These are phyloP conservation scores for Lipophrys pholis DNA, from an alignment of 2,113 vertebrate species.

Conservation along the genomic window DNA sequence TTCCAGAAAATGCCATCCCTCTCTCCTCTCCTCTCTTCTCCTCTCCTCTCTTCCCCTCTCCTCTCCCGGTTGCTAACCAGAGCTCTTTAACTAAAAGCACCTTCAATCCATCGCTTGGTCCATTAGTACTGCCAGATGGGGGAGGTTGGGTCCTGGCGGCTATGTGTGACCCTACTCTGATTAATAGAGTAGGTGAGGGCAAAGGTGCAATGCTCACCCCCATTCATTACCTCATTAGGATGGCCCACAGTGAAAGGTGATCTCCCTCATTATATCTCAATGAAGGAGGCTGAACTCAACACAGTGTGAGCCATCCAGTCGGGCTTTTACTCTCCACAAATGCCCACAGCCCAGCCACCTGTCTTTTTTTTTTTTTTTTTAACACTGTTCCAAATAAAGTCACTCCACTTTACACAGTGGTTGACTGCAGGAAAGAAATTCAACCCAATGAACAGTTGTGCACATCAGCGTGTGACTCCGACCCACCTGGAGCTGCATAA, in stretches of 20 bases:
- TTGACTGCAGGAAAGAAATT: slow-evolving; percentile 39
- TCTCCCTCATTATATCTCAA: slow-evolving; percentile 81
- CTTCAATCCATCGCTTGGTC: slow-evolving; percentile 72
- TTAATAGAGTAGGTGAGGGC: slow-evolving; percentile 84
- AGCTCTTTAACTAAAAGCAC: slow-evolving; percentile 79
- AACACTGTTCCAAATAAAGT: slow-evolving; percentile 39
- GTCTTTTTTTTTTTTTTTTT: slow-evolving; percentile 46
- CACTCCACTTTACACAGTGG: slow-evolving; percentile 50
- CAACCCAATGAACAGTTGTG: slow-evolving; percentile 19
- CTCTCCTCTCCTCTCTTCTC: slow-evolving; percentile 14
- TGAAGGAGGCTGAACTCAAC: slow-evolving; percentile 68
- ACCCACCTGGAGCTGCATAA: slow-evolving; percentile 42
- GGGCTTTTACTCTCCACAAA: slow-evolving; percentile 41
- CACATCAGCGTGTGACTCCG: slow-evolving; percentile 17
- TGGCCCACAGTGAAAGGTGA: slow-evolving; percentile 79
- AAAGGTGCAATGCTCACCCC: slow-evolving; percentile 73
- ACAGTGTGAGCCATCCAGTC: slow-evolving; percentile 55
- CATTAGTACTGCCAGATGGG: slow-evolving; percentile 79
- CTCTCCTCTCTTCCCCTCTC: slow-evolving; percentile 18
- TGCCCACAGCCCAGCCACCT: slow-evolving; percentile 39
- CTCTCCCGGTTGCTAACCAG: slow-evolving; percentile 54
- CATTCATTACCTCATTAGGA: slow-evolving; percentile 85
- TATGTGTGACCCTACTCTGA: slow-evolving; percentile 80
- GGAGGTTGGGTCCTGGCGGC: slow-evolving; percentile 68
- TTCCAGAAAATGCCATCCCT: not conserved